Base-by-base conservation (phyloP, 2,888 invertebrate genomes). In the Chrysopilus asiliformis region DNA sequence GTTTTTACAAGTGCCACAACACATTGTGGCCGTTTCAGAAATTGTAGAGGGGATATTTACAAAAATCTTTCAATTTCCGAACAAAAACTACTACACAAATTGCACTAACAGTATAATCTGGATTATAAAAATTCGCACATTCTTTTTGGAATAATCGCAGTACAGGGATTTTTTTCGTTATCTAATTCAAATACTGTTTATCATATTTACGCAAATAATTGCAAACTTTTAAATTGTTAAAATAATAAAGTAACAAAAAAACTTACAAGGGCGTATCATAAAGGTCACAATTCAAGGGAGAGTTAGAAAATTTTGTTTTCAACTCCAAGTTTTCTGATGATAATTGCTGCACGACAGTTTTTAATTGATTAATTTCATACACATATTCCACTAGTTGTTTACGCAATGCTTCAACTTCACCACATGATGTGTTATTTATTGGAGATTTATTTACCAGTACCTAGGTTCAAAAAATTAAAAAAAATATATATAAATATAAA, bases 321-420 rank as follows among this genome's bases (percentile, higher is more conserved):
- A 89, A 55, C 36, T 80, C 77, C 33, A 75, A 72, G 60, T 91
- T 90, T 57, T 89, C 90, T 41, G 72, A 75, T 13, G 79, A 79
- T 29, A 91, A 59, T 47, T 75, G 76, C 52, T 85, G 80, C 14
- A 90, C 76, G 31, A 76, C 75, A 4, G 71, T 55, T 46, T 59
- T 59, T 31, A 64, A 46, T 46, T 64, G 60, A 48, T 53, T 53
- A 32, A 64, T 63, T 46, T 63, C 59, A 30, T 50, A 51, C 41
- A 57, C 53, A 41, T 62, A 63, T 38, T 58, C 52, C 46, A 49
- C 55, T 31, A 64, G 49, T 46, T 63, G 60, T 40, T 56, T 57
- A 31, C 60, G 60, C 41, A 64, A 43, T 16, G 53, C 53, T 44
- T 58, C 58, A 49, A 64, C 56, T 53, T 63, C 60, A 24, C 38